phyloP scores from a whole-genome alignment of 2,797 vertebrate species.

The Okamejei kenojei region DNA sequence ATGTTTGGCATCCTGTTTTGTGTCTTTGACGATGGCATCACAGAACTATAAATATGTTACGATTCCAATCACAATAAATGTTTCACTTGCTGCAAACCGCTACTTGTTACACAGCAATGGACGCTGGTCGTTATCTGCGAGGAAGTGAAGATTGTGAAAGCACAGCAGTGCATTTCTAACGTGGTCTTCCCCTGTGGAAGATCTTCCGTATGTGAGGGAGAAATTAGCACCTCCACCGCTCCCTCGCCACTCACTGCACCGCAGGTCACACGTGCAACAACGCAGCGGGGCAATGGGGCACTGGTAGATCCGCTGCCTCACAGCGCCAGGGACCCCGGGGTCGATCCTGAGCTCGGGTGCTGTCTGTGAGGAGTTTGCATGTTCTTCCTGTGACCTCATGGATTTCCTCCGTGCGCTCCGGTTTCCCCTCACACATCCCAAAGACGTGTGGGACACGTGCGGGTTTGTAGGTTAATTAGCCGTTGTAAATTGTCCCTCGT shows the following conservation, averaged over 20 bases:
- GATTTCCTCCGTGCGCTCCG: too few species aligned
- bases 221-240: neutral
- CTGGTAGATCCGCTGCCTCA: too few species aligned
- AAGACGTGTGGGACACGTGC: too few species aligned
- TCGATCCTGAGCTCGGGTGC: too few species aligned
- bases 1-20: constrained; percentile 24
- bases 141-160: constrained; percentile 28
- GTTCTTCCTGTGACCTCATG: too few species aligned
- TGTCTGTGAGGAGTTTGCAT: too few species aligned
- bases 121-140: neutral
- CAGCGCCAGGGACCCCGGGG: too few species aligned
- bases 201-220: neutral
- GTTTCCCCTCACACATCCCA: too few species aligned
- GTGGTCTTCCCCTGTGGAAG: neutral
- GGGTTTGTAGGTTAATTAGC: too few species aligned
- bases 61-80: neutral
- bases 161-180: neutral
- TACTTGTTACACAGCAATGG: constrained; percentile 15
- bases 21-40: neutral
- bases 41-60: constrained; percentile 18
- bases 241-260: neutral
- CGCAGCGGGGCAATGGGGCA: neutral
- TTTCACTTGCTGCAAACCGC: neutral
- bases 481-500: too few species aligned
- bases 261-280: neutral